These are phyloP conservation scores for Illadopsis cleaveri DNA, from an alignment of 2,113 vertebrate genomes.

Conservation along the genomic window DNA sequence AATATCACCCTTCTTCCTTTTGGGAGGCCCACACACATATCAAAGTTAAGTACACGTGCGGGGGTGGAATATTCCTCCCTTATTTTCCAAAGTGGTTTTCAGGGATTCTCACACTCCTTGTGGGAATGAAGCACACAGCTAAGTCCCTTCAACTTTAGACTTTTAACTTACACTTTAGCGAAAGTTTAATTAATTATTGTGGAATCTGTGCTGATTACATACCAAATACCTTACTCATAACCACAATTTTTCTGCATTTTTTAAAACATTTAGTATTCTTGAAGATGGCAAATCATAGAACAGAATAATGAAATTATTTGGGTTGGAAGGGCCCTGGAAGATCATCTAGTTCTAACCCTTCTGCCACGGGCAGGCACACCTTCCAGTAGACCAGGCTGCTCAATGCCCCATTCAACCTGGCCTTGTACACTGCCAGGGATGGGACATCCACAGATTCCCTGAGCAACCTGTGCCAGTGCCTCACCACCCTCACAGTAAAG, in stretches of 20 bases:
- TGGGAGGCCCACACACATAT: background rate
- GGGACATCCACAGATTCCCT: background rate
- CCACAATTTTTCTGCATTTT: background rate
- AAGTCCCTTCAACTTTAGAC: background rate
- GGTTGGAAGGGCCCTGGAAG: background rate
- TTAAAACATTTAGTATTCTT: background rate
- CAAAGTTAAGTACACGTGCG: background rate
- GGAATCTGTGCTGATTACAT: background rate
- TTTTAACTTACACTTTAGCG: background rate
- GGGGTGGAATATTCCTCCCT: constrained; percentile 22
- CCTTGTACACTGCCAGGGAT: background rate
- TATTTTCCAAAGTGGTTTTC: background rate
- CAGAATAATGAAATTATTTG: background rate
- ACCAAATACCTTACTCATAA: background rate
- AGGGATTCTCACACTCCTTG: background rate
- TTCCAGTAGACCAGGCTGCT: background rate
- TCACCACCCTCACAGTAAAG: background rate
- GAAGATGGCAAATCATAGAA: background rate
- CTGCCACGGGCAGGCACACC: background rate
- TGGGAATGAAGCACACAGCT: background rate
- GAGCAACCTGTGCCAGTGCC: background rate
- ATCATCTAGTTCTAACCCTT: background rate
- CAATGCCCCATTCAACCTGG: background rate
- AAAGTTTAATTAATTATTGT: background rate
- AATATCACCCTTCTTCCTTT: background rate